phyloP scores from a whole-genome alignment of 2,797 vertebrate genomes.

The Nyctalus aviator region DNA sequence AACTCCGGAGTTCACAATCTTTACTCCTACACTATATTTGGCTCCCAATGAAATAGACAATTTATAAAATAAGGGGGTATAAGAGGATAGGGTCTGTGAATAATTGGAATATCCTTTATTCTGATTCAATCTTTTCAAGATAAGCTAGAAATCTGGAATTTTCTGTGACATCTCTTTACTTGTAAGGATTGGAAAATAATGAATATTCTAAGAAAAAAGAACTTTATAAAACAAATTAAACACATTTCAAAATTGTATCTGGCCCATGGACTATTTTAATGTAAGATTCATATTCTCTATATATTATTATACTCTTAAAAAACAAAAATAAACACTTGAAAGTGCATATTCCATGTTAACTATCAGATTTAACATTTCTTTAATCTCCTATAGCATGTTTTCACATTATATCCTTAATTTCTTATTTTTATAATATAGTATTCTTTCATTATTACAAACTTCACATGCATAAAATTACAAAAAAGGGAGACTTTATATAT shows the following conservation, averaged over 20 bases:
- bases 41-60: not conserved
- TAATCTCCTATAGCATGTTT: conserved; percentile 17
- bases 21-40: not conserved
- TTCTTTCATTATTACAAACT: not conserved
- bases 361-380: conserved; percentile 25
- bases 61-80: not conserved
- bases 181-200: conserved; percentile 45
- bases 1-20: not conserved
- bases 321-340: not conserved
- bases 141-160: not conserved
- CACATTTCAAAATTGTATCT: conserved; percentile 20
- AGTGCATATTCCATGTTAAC: conserved; percentile 26
- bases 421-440: conserved; percentile 5
- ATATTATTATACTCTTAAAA: conserved; percentile 55
- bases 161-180: conserved; percentile 8
- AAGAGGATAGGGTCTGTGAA: not conserved
- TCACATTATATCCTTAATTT: not conserved
- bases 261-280: conserved; percentile 28
- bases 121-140: not conserved
- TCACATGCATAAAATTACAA: conserved; percentile 19
- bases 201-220: not conserved
- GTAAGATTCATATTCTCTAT: not conserved
- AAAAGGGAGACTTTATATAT: not conserved
- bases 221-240: not conserved
- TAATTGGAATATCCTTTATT: not conserved